Base-by-base conservation (phyloP, 2,888 invertebrate species). In the Tryphoninae sp. region DNA sequence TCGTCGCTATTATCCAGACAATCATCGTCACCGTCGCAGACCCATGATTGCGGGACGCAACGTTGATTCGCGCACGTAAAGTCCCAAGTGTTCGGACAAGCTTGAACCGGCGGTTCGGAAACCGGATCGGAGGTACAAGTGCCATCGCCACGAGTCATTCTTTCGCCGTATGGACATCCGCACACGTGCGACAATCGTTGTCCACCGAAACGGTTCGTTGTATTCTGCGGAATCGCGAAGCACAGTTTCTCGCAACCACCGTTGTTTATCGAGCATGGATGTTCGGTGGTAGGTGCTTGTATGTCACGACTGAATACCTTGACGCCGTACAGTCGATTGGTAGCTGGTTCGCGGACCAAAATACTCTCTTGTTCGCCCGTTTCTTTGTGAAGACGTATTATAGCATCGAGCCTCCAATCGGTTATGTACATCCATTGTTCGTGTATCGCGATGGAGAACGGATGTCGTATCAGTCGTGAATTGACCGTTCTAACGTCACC, bases 1-100 rank as follows among this genome's bases (percentile, higher is more conserved):
- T 98, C 98, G 89, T 98, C 98, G 76, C 98, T 97, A 92, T 98
- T 97, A 90, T 99, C 98, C 87, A 98, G 93, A 88, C 99, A 99
- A 90, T 99, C 98, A 89, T 98, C 97, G 87, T 98, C 98, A 0
- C 98, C 98, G 90, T 98, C 98, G 90, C 98, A 98, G 1, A 98
- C 96, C 98, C 98, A 98, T 8, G 97, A 96, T 90, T 97, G 97
- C 0, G 98, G 97, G 71, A 98, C 97, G 89, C 98, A 98, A 8
- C 93, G 88, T 90, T 98, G 97, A 92, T 98, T 98, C 87, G 95
- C 95, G 90, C 99, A 99, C 0, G 97, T 97, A 90, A 98, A 98
- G 92, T 98, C 97, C 96, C 97, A 97, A 0, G 96, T 94, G 89
- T 97, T 97, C 0, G 97, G 97, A 89, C 98, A 98, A 0, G 97